Percentiles rank a stretch among this genome's conserved stretches.
These are phyloP conservation scores for Buceros bicornis DNA, from an alignment of 2,797 vertebrate species.

Conservation along the genomic window DNA sequence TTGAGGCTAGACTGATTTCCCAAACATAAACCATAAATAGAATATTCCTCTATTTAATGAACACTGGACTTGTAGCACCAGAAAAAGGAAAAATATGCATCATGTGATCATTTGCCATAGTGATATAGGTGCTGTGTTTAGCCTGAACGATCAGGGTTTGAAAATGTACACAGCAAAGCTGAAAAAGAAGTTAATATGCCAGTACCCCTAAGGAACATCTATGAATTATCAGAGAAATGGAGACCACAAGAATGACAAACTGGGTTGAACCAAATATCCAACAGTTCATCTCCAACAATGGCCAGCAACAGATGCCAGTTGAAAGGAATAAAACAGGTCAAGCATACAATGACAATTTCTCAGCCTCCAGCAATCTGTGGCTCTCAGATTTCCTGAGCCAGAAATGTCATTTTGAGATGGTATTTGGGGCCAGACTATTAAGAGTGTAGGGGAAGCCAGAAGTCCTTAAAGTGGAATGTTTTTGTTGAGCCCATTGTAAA, in stretches of 20 bases:
- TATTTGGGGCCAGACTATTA: background rate
- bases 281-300: background rate
- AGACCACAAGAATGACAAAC: background rate
- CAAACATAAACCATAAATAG: background rate
- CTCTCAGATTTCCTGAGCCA: background rate
- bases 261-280: background rate
- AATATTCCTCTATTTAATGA: background rate
- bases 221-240: constrained; percentile 2
- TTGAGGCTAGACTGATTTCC: background rate
- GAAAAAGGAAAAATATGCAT: background rate
- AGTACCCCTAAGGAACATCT: background rate
- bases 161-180: background rate
- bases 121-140: background rate
- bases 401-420: background rate
- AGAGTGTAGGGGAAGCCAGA: background rate
- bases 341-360: background rate
- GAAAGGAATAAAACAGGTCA: constrained; percentile 28
- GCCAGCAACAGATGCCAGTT: background rate
- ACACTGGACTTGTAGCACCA: background rate
- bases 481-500: constrained; percentile 14
- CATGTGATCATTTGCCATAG: background rate
- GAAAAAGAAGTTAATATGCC: background rate
- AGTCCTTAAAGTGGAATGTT: background rate
- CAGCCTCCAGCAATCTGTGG: background rate
- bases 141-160: background rate